A percentile compares a stretch with the other conserved stretches of the same genome.
Evolutionary conservation across 2,113 vertebrate genomes (phyloP).

Genomic region (Chascanopsetta lugubris): DNA sequence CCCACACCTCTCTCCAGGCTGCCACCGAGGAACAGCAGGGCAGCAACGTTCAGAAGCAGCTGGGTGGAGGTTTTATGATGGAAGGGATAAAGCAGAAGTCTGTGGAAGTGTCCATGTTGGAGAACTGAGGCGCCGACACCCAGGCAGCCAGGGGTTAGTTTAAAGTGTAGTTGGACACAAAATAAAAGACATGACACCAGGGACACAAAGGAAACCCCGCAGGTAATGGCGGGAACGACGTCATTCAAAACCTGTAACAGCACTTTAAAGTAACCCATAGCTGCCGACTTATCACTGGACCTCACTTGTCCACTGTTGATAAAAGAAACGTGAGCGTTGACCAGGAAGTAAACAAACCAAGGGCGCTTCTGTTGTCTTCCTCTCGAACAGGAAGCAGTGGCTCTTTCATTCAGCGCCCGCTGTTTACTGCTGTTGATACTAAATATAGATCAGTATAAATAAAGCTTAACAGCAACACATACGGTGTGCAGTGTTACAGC

Average conservation of each 20-base stretch:
- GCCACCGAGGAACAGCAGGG: constrained; percentile 55
- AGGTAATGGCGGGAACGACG: constrained; percentile 31
- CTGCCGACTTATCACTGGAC: constrained; percentile 6
- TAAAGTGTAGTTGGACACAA: constrained; percentile 36
- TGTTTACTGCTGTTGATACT: background rate
- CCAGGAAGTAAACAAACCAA: background rate
- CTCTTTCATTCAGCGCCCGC: background rate
- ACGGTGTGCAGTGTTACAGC: no score
- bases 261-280: background rate
- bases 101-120: constrained; percentile 56
- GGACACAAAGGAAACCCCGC: constrained; percentile 42
- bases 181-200: constrained; percentile 53
- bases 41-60: constrained; percentile 57
- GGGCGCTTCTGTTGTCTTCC: background rate
- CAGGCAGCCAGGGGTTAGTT: constrained; percentile 22
- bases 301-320: background rate
- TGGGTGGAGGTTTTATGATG: constrained; percentile 53
- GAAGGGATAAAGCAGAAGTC: constrained; percentile 50
- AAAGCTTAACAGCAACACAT: no score
- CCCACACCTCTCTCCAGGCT: constrained; percentile 70
- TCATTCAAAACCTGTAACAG: constrained; percentile 29
- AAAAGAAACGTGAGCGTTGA: background rate
- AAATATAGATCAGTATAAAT: background rate
- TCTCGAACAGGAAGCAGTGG: constrained; percentile 15
- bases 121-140: constrained; percentile 63